Percentiles rank a stretch among this genome's conserved stretches.
These are phyloP conservation scores for Ctenopoma kingsleyae DNA, from an alignment of 2,797 vertebrate species.

Conservation along the genomic window DNA sequence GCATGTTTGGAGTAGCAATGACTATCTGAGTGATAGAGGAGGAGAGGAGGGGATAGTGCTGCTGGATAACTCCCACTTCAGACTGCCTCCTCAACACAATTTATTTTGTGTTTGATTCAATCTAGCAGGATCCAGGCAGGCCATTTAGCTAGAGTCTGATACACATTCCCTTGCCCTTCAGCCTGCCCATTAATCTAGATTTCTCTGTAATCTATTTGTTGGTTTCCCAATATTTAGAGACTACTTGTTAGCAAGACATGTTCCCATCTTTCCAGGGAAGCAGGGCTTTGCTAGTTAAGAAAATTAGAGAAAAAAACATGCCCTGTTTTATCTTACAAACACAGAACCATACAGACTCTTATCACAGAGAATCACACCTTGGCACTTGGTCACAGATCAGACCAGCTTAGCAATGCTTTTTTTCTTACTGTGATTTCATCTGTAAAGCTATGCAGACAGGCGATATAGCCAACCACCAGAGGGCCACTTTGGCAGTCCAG, in stretches of 20 bases:
- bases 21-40: conserved; percentile 38
- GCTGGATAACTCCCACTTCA: conserved; percentile 55
- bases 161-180: conserved; percentile 39
- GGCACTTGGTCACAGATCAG: conserved; percentile 56
- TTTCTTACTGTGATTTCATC: conserved; percentile 49
- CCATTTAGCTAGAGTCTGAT: conserved; percentile 41
- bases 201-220: conserved; percentile 43
- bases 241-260: conserved; percentile 30
- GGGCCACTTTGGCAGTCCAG: conserved; percentile 25
- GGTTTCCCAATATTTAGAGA: conserved; percentile 30
- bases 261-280: conserved; percentile 7
- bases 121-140: conserved; percentile 34
- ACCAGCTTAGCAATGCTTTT: conserved; percentile 42
- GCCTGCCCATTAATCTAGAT: conserved; percentile 53
- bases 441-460: conserved; percentile 49
- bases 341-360: conserved; percentile 50
- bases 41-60: conserved; percentile 29
- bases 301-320: conserved; percentile 31
- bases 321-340: conserved; percentile 54
- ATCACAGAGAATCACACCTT: conserved; percentile 61
- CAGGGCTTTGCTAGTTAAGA: conserved; percentile 6
- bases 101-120: conserved; percentile 63
- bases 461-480: conserved; percentile 14
- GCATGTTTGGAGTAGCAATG: conserved; percentile 65
- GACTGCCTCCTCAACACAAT: conserved; percentile 48